Percentiles rank a stretch among this genome's conserved stretches.
phyloP scores from a whole-genome alignment of 2,888 invertebrate species.

The Drosophila affinis region DNA sequence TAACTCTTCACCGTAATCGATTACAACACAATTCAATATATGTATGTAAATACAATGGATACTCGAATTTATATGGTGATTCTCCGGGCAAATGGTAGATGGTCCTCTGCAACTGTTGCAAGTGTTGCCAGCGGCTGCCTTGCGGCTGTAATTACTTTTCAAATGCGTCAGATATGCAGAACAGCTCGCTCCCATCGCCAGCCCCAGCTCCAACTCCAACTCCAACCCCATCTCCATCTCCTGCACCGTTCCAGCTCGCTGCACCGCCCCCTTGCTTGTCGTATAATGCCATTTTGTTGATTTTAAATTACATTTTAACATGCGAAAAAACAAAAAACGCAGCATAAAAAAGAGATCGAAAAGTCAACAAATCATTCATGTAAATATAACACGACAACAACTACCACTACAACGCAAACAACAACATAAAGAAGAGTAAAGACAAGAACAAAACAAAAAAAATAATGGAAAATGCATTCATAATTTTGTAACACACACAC shows the following conservation, averaged over 20 bases:
- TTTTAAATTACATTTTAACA: conserved; percentile 43
- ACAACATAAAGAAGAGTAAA: conserved; percentile 25
- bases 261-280: conserved; percentile 7
- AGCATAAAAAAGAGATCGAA: conserved; percentile 36
- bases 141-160: not conserved
- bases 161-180: not conserved
- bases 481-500: conserved; percentile 33
- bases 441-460: conserved; percentile 16
- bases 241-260: not conserved
- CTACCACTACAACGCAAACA: conserved; percentile 24
- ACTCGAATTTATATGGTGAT: not conserved
- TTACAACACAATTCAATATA: not conserved
- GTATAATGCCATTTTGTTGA: conserved; percentile 32
- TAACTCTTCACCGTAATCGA: not conserved
- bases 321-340: conserved; percentile 25
- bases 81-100: not conserved
- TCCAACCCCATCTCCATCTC: not conserved
- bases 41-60: too few relatives aligned
- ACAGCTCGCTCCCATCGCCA: not conserved
- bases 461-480: conserved; percentile 30
- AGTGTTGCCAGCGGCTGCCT: not conserved
- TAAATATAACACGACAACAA: conserved; percentile 59
- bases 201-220: not conserved
- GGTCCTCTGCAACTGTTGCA: not conserved
- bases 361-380: conserved; percentile 57